phyloP scores from a whole-genome alignment of 2,113 vertebrate species.

The Pollachius pollachius region DNA sequence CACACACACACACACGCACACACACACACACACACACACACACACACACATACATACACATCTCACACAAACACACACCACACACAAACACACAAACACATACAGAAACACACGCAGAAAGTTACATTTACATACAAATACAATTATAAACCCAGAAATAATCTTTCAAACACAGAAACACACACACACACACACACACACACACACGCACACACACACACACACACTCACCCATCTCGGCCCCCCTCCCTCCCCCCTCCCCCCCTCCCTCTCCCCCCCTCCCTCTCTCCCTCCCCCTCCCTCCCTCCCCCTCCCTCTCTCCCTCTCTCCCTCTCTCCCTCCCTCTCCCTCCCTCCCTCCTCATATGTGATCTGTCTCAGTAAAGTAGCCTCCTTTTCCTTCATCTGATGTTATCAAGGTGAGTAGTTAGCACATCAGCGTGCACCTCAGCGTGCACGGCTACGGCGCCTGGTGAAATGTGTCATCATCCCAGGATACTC shows the following conservation, averaged over 20 bases:
- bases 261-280: neutral
- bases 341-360: neutral
- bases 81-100: conserved; percentile 16
- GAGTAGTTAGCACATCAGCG: neutral
- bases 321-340: neutral
- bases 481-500: too few species aligned
- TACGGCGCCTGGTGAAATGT: too few species aligned
- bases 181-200: neutral
- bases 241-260: conserved; percentile 35
- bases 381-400: conserved; percentile 17
- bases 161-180: conserved; percentile 1
- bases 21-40: conserved; percentile 9
- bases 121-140: neutral
- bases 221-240: too few species aligned
- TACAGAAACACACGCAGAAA: neutral
- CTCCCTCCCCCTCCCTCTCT: neutral
- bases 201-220: neutral
- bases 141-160: neutral
- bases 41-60: conserved; percentile 4
- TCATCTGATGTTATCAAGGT: neutral
- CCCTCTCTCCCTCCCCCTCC: conserved; percentile 2
- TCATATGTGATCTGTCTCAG: conserved; percentile 18
- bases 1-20: neutral
- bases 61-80: conserved; percentile 18
- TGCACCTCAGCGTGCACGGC: too few species aligned